Evolutionary conservation across 2,797 vertebrate genomes (phyloP), one percentile per base, ranked within the genome.

Genomic region (Crocidura indochinensis): DNA sequence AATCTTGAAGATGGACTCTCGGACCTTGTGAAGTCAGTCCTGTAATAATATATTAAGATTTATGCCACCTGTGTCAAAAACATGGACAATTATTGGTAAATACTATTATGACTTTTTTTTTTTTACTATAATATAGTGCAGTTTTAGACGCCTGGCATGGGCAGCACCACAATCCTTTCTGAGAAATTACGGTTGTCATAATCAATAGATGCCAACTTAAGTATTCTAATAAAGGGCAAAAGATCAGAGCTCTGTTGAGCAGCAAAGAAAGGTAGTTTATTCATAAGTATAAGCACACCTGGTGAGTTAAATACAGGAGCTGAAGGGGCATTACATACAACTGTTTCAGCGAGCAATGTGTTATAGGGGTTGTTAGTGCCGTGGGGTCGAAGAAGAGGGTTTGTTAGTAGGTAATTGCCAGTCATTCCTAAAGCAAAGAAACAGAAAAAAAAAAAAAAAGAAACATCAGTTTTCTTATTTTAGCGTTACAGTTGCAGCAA

Each of bases 331-430:
- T 99, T 99, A 99, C 99, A 99, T 98, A 99, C 99, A 98, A 99
- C 98, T 97, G 99, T 99, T 99, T 99, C 99, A 97, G 99, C 99
- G 98, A 99, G 99, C 98, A 99, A 99, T 98, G 99, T 99, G 99
- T 99, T 99, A 99, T 99, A 99, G 97, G 99, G 99, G 98, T 99
- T 99, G 99, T 99, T 99, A 99, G 99, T 99, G 99, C 99, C 99
- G 98, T 99, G 99, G 97, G 99, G 99, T 99, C 99, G 99, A 97
- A 99, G 99, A 98, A 99, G 99, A 99, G 99, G 99, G 97, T 99
- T 99, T 99, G 99, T 99, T 99, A 99, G 99, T 99, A 99, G 99
- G 98, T 99, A 99, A 99, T 99, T 99, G 98, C 99, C 99, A 98
- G 99, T 99, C 99, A 99, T 99, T 98, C 99, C 99, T 99, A 98